Evolutionary conservation across 2,113 vertebrate genomes (phyloP).

Genomic region (Mesocricetus auratus): DNA sequence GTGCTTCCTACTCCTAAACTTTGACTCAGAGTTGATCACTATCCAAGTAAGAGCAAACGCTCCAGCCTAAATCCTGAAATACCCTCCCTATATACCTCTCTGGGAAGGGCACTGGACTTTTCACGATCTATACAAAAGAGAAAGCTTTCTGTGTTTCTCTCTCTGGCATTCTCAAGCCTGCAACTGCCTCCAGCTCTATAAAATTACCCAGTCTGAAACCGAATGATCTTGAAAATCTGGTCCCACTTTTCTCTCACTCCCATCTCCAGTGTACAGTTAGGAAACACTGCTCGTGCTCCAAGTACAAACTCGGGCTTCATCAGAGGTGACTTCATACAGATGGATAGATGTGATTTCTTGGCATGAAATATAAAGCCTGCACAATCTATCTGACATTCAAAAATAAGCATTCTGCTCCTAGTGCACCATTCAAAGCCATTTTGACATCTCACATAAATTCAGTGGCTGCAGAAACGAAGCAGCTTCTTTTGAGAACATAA

Average conservation of each 20-base stretch:
- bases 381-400: slow-evolving; percentile 48
- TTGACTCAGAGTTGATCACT: not conserved
- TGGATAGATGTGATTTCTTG: slow-evolving; percentile 5
- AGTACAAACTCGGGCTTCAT: slow-evolving; percentile 28
- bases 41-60: not conserved
- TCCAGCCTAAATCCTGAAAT: not conserved
- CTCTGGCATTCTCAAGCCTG: not conserved
- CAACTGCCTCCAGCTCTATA: not conserved
- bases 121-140: not conserved
- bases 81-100: not conserved
- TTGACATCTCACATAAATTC: not conserved
- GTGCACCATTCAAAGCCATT: not conserved
- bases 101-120: not conserved
- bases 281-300: slow-evolving; percentile 4
- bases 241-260: not conserved
- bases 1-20: not conserved
- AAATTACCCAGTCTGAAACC: not conserved
- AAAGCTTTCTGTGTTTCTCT: not conserved
- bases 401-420: slow-evolving; percentile 21
- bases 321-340: slow-evolving; percentile 14
- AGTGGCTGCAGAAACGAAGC: slow-evolving; percentile 13
- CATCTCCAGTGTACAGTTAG: not conserved
- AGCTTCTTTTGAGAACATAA: not conserved
- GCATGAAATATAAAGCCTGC: slow-evolving; percentile 20
- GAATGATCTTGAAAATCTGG: slow-evolving; percentile 13